phyloP scores from a whole-genome alignment of 2,113 vertebrate species.

The Tyto alba region DNA sequence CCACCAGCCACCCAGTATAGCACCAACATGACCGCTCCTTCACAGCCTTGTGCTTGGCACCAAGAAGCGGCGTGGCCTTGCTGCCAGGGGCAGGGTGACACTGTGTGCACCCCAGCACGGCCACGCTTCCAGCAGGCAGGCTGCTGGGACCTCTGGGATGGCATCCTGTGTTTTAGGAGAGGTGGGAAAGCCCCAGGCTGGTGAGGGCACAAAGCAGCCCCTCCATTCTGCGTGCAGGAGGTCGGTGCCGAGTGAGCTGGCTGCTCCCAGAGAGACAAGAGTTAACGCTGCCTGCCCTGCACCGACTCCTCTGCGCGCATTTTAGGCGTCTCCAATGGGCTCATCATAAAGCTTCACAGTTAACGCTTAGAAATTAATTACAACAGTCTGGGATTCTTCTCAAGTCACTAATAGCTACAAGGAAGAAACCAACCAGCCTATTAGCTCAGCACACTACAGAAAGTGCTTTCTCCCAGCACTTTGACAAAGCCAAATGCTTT shows the following conservation, averaged over 20 bases:
- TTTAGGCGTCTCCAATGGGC: neutral
- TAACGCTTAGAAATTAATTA: neutral
- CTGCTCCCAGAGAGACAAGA: no score
- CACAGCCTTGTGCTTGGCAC: neutral
- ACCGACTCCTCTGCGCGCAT: neutral
- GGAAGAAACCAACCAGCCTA: neutral
- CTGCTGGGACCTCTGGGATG: neutral
- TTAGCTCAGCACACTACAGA: neutral
- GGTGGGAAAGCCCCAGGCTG: neutral
- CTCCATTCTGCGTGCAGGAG: accelerated
- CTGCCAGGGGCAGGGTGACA: neutral
- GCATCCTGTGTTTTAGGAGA: neutral
- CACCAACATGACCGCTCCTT: neutral
- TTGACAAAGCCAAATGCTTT: neutral
- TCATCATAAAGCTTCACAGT: neutral
- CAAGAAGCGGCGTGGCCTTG: neutral
- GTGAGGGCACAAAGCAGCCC: accelerated
- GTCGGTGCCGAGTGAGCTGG: no score
- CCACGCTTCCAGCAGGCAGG: neutral
- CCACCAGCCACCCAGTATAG: neutral
- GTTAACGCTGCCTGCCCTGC: neutral
- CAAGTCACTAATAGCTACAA: neutral
- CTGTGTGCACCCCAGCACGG: neutral
- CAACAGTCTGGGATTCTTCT: neutral
- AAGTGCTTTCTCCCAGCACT: neutral